phyloP scores from a whole-genome alignment of 2,888 invertebrate species.

The Allophyes oxyacanthae region DNA sequence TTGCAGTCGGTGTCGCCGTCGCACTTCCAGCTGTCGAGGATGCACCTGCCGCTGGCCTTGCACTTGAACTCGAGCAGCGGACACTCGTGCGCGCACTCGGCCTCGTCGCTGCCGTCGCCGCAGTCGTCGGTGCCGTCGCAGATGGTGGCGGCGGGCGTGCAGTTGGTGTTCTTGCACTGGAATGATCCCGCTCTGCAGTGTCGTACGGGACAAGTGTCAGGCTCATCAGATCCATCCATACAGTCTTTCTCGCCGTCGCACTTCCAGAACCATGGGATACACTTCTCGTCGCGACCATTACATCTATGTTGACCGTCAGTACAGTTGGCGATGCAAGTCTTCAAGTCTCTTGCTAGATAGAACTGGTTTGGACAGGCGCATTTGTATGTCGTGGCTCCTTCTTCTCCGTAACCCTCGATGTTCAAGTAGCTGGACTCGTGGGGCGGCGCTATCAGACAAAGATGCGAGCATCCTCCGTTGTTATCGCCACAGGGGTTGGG shows the following conservation, averaged over 20 bases:
- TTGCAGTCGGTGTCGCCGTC: conserved; percentile 98
- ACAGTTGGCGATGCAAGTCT: conserved; percentile 98
- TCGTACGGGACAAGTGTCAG: conserved; percentile 94
- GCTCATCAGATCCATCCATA: conserved; percentile 97
- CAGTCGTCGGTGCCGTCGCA: conserved; percentile 98
- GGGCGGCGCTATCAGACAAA: conserved; percentile 97
- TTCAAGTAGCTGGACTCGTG: conserved; percentile 93
- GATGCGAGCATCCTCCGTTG: conserved; percentile 98
- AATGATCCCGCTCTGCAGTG: conserved; percentile 97
- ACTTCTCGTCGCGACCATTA: conserved; percentile 90
- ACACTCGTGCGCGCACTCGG: conserved; percentile 95
- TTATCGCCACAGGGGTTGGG: conserved; percentile 96
- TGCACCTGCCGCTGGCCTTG: conserved; percentile 95
- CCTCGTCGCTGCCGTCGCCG: conserved; percentile 96
- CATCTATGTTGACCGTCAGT: conserved; percentile 95
- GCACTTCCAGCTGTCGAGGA: conserved; percentile 96
- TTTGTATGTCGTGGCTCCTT: conserved; percentile 93
- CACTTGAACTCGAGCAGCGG: conserved; percentile 97
- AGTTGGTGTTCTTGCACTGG: conserved; percentile 98
- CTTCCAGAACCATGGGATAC: conserved; percentile 89
- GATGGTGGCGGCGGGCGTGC: conserved; percentile 97
- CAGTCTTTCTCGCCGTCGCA: conserved; percentile 98
- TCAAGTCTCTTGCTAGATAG: conserved; percentile 93
- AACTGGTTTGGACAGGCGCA: conserved; percentile 99
- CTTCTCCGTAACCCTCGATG: conserved; percentile 94